phyloP scores from a whole-genome alignment of 2,113 vertebrate genomes.

The Theropithecus gelada region DNA sequence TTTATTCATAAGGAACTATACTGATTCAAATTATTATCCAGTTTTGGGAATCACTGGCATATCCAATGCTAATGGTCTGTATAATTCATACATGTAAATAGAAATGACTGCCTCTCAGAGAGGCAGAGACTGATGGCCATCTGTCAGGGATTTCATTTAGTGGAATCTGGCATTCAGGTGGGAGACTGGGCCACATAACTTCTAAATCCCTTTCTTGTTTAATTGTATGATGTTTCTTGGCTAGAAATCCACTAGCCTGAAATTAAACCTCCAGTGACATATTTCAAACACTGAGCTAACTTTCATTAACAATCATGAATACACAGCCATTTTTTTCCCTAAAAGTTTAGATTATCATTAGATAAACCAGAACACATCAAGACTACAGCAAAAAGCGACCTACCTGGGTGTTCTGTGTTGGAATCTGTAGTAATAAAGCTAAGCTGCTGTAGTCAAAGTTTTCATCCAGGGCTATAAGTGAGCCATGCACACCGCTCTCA shows the following conservation, averaged over 20 bases:
- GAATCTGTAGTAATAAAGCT: constrained; percentile 97
- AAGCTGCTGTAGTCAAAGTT: constrained; percentile 99
- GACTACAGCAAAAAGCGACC: constrained; percentile 37
- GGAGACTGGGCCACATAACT: background rate
- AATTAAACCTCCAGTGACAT: constrained; percentile 23
- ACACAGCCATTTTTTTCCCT: background rate
- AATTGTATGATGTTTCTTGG: constrained; percentile 31
- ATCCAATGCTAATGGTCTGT: background rate
- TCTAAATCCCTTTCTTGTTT: constrained; percentile 1
- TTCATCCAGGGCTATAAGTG: constrained; percentile 96
- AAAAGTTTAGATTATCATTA: background rate
- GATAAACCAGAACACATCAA: background rate
- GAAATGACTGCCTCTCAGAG: background rate
- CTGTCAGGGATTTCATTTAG: background rate
- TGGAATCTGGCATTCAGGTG: background rate
- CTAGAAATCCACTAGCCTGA: constrained; percentile 2
- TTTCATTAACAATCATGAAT: background rate
- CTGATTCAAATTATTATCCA: background rate
- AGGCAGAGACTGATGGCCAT: background rate
- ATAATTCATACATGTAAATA: background rate
- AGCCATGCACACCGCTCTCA: constrained; percentile 98
- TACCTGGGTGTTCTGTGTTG: constrained; percentile 97
- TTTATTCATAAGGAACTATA: background rate
- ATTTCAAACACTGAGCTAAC: background rate
- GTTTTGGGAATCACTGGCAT: background rate